Percentiles rank a stretch among this genome's conserved stretches.
Conservation (phyloP, 2,113 vertebrate genomes). For the Dipodomys merriami region DNA sequence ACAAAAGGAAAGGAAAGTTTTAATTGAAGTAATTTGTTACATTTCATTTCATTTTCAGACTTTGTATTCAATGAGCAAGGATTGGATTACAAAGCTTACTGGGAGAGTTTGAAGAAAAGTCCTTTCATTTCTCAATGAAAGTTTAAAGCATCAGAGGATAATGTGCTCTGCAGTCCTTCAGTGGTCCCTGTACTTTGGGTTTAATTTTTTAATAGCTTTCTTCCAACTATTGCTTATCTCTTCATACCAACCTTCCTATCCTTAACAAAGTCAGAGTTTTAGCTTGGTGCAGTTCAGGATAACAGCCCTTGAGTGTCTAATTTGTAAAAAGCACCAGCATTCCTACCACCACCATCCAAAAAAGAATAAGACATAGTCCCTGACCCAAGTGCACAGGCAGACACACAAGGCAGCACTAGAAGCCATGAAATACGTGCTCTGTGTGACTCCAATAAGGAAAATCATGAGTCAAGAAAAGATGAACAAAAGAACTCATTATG, state of each 20-base stretch:
- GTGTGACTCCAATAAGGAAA: conserved; percentile 19
- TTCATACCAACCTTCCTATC: neutral
- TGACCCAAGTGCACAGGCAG: neutral
- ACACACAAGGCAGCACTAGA: neutral
- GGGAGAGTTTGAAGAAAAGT: neutral
- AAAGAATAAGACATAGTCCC: neutral
- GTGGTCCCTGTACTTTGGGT: neutral
- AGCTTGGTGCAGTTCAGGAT: neutral
- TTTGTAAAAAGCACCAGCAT: conserved; percentile 36
- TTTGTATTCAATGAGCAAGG: conserved; percentile 8
- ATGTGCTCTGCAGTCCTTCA: neutral
- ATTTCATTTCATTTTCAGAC: conserved; percentile 55
- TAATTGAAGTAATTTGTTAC: conserved; percentile 30
- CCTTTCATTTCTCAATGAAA: conserved; percentile 46
- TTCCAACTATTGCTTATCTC: neutral
- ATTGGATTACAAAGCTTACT: conserved; percentile 43
- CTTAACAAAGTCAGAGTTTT: neutral
- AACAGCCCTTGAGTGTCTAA: neutral
- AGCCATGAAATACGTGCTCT: neutral
- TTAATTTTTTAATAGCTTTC: neutral
- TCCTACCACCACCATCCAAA: neutral
- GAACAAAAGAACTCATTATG: conserved; percentile 5
- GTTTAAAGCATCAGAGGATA: conserved; percentile 25
- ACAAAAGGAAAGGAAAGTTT: conserved; percentile 34
- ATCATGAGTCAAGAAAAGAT: conserved; percentile 7